Base-by-base conservation (phyloP, 2,113 vertebrate genomes). In the Theristicus caerulescens region DNA sequence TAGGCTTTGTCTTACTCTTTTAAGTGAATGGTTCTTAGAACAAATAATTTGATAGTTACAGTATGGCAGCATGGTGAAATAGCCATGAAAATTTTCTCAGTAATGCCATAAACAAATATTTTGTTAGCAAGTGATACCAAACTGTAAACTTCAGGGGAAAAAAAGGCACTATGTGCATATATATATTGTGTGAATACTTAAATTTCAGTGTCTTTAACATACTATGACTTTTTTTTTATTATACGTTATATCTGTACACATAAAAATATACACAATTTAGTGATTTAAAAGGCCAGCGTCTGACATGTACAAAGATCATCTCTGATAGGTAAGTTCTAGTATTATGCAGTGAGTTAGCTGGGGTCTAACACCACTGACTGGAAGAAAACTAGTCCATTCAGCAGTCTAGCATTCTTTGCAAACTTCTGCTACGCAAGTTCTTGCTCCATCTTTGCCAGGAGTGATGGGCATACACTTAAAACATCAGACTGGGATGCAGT, bases 81-180 rank as follows among this genome's bases (percentile, higher is more conserved):
- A 72, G 31, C 57, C 32, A 76, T 1, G 0, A 32, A 65, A 64
- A 34, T 47, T 52, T 86, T 51, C 44, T 69, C 59, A 64, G 22
- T 46, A 82, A 76, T 40, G 26, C 10, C 82, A 74, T 29, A 82
- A 85, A 18, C 31, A 90, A 89, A 34, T 65, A 25, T 29, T 87
- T 51, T 38, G 7, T 47, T 61, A 89, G 34, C 27, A 62, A 70
- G 34, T 40, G 47, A 77, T 21, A 61, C 5, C 26, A 79, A 29
- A 4, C 10, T 2, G 0, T 46, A 59, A 78, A 21, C 38, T 58
- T 58, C 3, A 0, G 0, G 11, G 29, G 4, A 3, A 11, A 21
- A 38, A 34, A 58, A 40, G 6, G 32, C 10, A 16, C 10, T 7
- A 16, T 7, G 20, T 80, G 19, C 32, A 21, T 20, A 40, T 2